Evolutionary conservation across 2,888 invertebrate genomes (phyloP).

Genomic region (Melinaea marsaeus): DNA sequence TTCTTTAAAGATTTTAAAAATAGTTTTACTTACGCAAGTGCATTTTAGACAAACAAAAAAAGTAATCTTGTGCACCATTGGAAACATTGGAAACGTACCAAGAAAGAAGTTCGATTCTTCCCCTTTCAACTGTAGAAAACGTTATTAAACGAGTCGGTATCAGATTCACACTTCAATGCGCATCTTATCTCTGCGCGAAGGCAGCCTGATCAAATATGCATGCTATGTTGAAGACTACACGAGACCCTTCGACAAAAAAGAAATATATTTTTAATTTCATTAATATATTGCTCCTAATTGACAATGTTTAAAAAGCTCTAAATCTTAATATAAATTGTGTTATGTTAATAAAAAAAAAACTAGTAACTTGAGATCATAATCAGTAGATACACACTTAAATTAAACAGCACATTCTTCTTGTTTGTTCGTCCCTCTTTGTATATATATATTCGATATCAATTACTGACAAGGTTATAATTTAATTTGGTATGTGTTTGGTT

Average conservation of each 20-base stretch:
- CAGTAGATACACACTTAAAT: too few relatives aligned
- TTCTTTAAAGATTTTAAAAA: neutral
- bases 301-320: too few relatives aligned
- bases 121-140: constrained; percentile 22
- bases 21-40: neutral
- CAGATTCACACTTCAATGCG: constrained; percentile 29
- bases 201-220: constrained; percentile 26
- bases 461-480: too few relatives aligned
- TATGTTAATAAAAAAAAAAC: too few relatives aligned
- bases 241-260: constrained; percentile 6
- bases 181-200: constrained; percentile 25
- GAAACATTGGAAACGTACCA: constrained; percentile 21
- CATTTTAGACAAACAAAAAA: constrained; percentile 12
- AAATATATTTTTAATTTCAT: neutral
- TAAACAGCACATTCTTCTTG: too few relatives aligned
- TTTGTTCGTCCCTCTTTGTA: too few relatives aligned
- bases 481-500: too few relatives aligned
- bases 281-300: neutral
- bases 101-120: constrained; percentile 21
- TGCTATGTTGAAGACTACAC: constrained; percentile 4
- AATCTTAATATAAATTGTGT: too few relatives aligned
- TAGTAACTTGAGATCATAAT: too few relatives aligned
- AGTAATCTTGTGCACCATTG: constrained; percentile 22
- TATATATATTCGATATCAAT: too few relatives aligned
- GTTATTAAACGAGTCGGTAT: constrained; percentile 22